Base-by-base conservation (phyloP, 2,113 vertebrate species). In the Cromileptes altivelis region DNA sequence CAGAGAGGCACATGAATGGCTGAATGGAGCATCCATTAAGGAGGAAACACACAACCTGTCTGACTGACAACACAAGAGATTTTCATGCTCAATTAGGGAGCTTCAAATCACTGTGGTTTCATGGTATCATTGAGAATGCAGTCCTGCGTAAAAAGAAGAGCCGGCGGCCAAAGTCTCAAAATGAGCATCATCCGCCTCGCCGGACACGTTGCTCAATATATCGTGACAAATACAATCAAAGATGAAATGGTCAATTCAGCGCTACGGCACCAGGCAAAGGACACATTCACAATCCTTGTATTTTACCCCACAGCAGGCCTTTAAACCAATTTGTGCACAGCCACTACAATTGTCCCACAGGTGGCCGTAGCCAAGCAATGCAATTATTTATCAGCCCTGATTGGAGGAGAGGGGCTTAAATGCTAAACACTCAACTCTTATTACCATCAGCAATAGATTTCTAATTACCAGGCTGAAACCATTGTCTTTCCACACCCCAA, bases 81-180 rank as follows among this genome's bases (percentile, higher is more conserved):
- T 90, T 93, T 88, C 89, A 92, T 86, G 90, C 85, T 88, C 72
- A 86, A 92, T 94, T 90, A 88, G 37, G 67, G 78, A 76, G 85
- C 85, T 87, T 84, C 75, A 70, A 70, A 88, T 76, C 71, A 79
- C 45, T 70, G 80, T 47, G 71, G 75, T 80, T 85, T 82, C 80
- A 85, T 76, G 80, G 81, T 33, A 45, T 82, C 70, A 70, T 13
- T 55, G 73, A 78, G 64, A 89, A 86, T 23, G 42, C 49, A 30
- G 14, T n/a, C 64, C 52, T 47, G 23, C 11, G 42, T n/a, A 65
- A 84, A 75, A 71, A 80, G 4, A 71, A 53, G 37, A 80, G 63
- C 42, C 72, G 9, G 74, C 18, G 21, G 81, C 81, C 50, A 70
- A 70, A 79, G 60, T 27, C 68, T 78, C 40, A 61, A 84, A 87